phyloP scores from a whole-genome alignment of 2,888 invertebrate genomes.

The Gymnocheta viridis region DNA sequence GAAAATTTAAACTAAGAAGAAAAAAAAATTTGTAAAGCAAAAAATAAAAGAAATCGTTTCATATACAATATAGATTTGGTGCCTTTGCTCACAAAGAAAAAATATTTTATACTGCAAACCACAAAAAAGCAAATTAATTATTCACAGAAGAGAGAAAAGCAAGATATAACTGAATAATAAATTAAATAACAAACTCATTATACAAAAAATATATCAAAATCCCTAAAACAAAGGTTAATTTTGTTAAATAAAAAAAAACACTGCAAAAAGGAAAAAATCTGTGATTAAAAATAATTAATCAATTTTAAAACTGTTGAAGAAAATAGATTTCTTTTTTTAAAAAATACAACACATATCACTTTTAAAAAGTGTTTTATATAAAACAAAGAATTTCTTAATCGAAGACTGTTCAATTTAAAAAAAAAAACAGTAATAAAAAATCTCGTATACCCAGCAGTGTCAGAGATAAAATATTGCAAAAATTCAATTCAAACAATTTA shows the following conservation, averaged over 20 bases:
- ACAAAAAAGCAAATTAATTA: conserved; percentile 49
- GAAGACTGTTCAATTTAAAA: conserved; percentile 47
- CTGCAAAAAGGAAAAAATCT: conserved; percentile 49
- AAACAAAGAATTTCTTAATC: conserved; percentile 46
- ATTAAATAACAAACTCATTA: conserved; percentile 12
- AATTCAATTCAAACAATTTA: conserved; percentile 69
- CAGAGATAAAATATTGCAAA: conserved; percentile 62
- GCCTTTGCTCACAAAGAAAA: conserved; percentile 62
- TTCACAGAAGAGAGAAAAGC: conserved; percentile 43
- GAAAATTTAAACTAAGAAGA: conserved; percentile 35
- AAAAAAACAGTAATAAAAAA: conserved; percentile 7
- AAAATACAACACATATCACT: conserved; percentile 66
- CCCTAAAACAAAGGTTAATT: conserved; percentile 40
- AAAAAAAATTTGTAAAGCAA: conserved; percentile 35
- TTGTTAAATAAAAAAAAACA: neutral
- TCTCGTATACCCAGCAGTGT: conserved; percentile 33
- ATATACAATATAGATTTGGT: conserved; percentile 61
- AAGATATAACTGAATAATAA: conserved; percentile 21
- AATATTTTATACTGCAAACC: conserved; percentile 41
- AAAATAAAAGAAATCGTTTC: conserved; percentile 50
- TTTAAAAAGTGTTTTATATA: conserved; percentile 64
- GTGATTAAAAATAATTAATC: conserved; percentile 51
- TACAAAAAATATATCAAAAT: conserved; percentile 24
- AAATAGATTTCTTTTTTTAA: conserved; percentile 50
- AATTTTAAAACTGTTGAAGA: conserved; percentile 29